These are phyloP conservation scores for Magallana ariakensis DNA, from an alignment of 1,140 invertebrate species.

Conservation along the genomic window DNA sequence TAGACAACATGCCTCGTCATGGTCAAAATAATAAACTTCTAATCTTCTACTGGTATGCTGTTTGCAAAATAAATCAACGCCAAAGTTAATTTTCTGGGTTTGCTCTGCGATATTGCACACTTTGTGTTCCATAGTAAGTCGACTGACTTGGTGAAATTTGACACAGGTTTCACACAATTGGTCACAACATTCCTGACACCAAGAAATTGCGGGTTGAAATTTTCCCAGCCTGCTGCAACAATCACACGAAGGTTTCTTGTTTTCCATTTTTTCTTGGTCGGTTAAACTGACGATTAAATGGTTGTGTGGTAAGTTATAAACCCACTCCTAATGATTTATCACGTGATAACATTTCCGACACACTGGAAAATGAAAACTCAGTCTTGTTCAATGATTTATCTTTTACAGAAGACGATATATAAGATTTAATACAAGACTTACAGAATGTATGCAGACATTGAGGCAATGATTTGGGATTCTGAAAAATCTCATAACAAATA, in stretches of 20 bases:
- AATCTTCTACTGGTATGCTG: constrained; percentile 36
- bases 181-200: constrained; percentile 26
- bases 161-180: neutral
- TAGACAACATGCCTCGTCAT: constrained; percentile 40
- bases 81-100: neutral
- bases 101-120: neutral
- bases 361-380: constrained; percentile 32
- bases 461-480: neutral
- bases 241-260: neutral
- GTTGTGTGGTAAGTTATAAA: constrained; percentile 26
- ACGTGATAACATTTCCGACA: neutral
- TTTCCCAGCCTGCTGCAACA: neutral
- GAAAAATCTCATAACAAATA: constrained; percentile 16
- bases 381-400: neutral
- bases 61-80: neutral
- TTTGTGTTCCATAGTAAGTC: constrained; percentile 17
- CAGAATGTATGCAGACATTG: constrained; percentile 20
- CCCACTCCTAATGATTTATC: neutral
- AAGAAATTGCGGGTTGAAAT: neutral
- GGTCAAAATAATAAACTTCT: constrained; percentile 45
- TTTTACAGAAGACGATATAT: neutral
- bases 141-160: neutral
- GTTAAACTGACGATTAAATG: constrained; percentile 20
- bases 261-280: constrained; percentile 23
- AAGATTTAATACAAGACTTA: constrained; percentile 6